Base-by-base conservation (phyloP, 1,140 invertebrate species). In the Aricia agestis region DNA sequence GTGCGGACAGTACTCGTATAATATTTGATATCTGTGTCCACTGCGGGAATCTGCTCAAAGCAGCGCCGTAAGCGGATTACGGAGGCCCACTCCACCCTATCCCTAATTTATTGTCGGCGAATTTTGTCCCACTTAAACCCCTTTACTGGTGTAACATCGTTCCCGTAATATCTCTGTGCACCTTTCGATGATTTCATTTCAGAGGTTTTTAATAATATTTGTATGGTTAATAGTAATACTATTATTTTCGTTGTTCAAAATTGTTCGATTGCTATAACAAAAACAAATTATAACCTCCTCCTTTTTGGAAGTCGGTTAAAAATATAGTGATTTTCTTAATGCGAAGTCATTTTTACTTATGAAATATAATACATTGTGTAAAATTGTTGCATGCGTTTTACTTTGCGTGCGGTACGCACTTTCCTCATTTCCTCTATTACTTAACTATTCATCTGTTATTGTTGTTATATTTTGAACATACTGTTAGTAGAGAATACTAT, bases 1-100 rank as follows among this genome's bases (percentile, higher is more conserved):
- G 25, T 25, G 25, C 25, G 45, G 45, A 7, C 41, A 42, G 41
- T 25, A 25, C 3, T 2, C 25, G 36, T 9, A 57, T 68, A 68
- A 68, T 52, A 68, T 45, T 13, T 52, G 45, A 52, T 52, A 52
- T 52, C 45, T 52, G 45, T 52, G 45, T 52, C 45, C 45, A 52
- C 7, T 59, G 61, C 32, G 59, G 52, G 17, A 73, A 59, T 73
- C 66, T 67, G 45, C 63, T 76, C 74, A 75, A 76, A 71, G 76
- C 75, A 72, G 36, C 67, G 41, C 73, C 68, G 66, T 79, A 79
- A 79, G 76, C 76, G 74, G 78, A 77, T 79, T 77, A 77, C 69
- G 61, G 69, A 52, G 68, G 58, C 71, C 67, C 73, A 75, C 70
- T 70, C 72, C 68, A 72, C 71, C 65, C 71, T 59, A 71, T 74